Conservation (phyloP, 2,888 invertebrate genomes). For the Drosophila sordidula region DNA sequence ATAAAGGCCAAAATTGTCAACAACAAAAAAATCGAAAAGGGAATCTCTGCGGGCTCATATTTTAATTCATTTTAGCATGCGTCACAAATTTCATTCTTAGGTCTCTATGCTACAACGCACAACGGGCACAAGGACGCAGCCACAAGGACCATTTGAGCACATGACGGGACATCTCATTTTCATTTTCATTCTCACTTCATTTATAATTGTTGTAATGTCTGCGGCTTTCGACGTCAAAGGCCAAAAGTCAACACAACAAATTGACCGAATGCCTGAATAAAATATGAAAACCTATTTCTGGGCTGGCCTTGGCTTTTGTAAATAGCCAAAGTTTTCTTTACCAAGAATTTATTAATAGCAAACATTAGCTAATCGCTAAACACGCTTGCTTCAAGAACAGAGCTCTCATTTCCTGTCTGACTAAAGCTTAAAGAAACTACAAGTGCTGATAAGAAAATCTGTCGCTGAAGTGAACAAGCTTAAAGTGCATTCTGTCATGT, state of each 20-base stretch:
- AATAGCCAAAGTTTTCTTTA: slow-evolving; percentile 36
- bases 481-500: slow-evolving; percentile 1
- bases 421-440: slow-evolving; percentile 6
- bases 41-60: slow-evolving; percentile 22
- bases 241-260: slow-evolving; percentile 50
- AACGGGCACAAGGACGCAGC: slow-evolving; percentile 60
- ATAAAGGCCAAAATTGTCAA: slow-evolving; percentile 49
- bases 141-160: slow-evolving; percentile 17
- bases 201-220: slow-evolving; percentile 56
- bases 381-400: slow-evolving; percentile 17
- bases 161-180: slow-evolving; percentile 26
- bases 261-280: slow-evolving; percentile 9
- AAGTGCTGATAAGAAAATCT: slow-evolving; percentile 8
- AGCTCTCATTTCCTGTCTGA: slow-evolving; percentile 6
- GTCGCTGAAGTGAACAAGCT: background rate
- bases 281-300: slow-evolving; percentile 54
- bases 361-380: slow-evolving; percentile 26
- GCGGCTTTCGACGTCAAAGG: slow-evolving; percentile 59
- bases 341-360: slow-evolving; percentile 30
- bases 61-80: slow-evolving; percentile 57
- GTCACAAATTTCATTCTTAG: slow-evolving; percentile 49
- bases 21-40: slow-evolving; percentile 1
- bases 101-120: slow-evolving; percentile 50
- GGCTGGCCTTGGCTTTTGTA: slow-evolving; percentile 19
- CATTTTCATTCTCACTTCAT: slow-evolving; percentile 41